These are phyloP conservation scores for Diaprepes abbreviatus DNA, from an alignment of 2,888 invertebrate species.

Conservation along the genomic window DNA sequence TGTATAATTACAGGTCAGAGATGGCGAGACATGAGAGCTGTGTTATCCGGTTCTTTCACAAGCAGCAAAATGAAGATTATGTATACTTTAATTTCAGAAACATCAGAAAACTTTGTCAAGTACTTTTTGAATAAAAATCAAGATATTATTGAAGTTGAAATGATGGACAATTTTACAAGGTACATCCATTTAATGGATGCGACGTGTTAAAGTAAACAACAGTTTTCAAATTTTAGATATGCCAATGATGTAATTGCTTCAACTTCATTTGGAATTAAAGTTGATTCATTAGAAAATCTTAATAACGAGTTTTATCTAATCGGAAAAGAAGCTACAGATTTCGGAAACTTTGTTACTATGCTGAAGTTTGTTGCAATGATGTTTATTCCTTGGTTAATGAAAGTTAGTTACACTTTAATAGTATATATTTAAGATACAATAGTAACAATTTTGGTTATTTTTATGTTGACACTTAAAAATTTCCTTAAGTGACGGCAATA, in stretches of 20 bases:
- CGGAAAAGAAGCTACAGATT: conserved; percentile 42
- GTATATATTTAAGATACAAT: no score
- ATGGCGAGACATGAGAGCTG: conserved; percentile 62
- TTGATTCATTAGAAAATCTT: conserved; percentile 70
- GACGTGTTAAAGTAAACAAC: no score
- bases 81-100: conserved; percentile 57
- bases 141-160: conserved; percentile 62
- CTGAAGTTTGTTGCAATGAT: conserved; percentile 14
- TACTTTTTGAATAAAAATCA: conserved; percentile 56
- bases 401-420: no score
- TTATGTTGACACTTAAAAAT: no score
- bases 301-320: conserved; percentile 55
- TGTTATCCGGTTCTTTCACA: conserved; percentile 62
- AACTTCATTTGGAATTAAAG: conserved; percentile 61
- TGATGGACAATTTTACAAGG: conserved; percentile 67
- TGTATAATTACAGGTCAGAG: conserved; percentile 49
- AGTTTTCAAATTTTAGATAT: conserved; percentile 57
- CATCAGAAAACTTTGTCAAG: conserved; percentile 49
- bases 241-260: conserved; percentile 70
- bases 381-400: conserved; percentile 14
- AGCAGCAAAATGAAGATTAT: conserved; percentile 64
- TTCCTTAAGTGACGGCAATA: no score
- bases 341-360: neutral
- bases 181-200: no score
- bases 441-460: no score